phyloP scores from a whole-genome alignment of 2,113 vertebrate species.

The Petrocephalus microphthalmus region DNA sequence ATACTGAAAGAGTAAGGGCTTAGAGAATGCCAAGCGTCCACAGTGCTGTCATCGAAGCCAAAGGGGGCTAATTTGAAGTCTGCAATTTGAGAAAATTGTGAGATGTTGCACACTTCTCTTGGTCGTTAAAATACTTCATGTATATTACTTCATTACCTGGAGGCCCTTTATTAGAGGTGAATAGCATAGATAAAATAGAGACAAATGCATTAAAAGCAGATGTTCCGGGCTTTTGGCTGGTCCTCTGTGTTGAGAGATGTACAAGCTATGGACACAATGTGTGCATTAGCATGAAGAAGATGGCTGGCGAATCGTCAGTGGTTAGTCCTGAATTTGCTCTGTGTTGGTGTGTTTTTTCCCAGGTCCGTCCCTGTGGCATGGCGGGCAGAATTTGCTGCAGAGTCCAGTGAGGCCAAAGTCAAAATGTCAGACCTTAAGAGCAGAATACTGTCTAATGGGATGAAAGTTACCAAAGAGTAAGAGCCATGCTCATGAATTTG shows the following conservation, averaged over 20 bases:
- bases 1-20: background rate
- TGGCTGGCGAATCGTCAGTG: slow-evolving; percentile 80
- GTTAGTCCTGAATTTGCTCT: slow-evolving; percentile 47
- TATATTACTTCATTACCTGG: background rate
- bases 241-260: background rate
- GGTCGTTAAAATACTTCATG: background rate
- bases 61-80: background rate
- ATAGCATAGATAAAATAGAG: background rate
- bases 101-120: background rate
- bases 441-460: slow-evolving; percentile 41
- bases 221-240: background rate
- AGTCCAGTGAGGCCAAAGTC: slow-evolving; percentile 64
- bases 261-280: background rate
- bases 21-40: background rate
- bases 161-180: background rate
- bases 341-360: slow-evolving; percentile 16
- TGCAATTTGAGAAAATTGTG: slow-evolving; percentile 29
- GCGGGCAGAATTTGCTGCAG: slow-evolving; percentile 68
- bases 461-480: slow-evolving; percentile 59
- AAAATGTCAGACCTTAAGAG: slow-evolving; percentile 65
- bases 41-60: background rate
- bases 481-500: slow-evolving; percentile 11
- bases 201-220: background rate
- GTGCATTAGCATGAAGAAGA: slow-evolving; percentile 24
- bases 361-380: slow-evolving; percentile 75